Base-by-base conservation (phyloP, 2,888 invertebrate species). In the Epinotia brunnichana region DNA sequence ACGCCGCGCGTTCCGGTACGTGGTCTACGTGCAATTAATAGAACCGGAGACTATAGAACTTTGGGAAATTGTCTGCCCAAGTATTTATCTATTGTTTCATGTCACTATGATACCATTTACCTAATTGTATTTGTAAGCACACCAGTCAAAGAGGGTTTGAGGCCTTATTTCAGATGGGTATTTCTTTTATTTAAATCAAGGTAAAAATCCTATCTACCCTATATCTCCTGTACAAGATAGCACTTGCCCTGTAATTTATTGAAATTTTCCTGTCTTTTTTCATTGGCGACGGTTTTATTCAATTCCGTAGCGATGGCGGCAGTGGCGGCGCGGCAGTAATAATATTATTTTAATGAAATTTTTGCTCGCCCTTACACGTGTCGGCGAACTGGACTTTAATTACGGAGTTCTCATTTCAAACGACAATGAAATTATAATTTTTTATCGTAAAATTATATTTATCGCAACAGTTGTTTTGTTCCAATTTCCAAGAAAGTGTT, bases 341-440 rank as follows among this genome's bases (percentile, higher is more conserved):
- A 61, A 67, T 44, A 66, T 71, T 51, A 71, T 71, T 59, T 53
- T 71, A 57, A 64, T 60, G 62, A 66, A 66, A 64, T 66, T 71
- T 66, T 64, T 66, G 39, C 64, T 64, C 51, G 48, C n/a, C 63
- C 35, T 48, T 70, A 64, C 70, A 60, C 66, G 60, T 66, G 57
- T 60, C 66, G 29, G 35, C 13, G 29, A 15, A 54, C 35, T 17
- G 57, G 19, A 44, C 39, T 41, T 67, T 67, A 57, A 57, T 39
- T 64, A 64, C 39, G 53, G 21, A 53, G 17, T 24, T 63, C 51
- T 51, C 62, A 29, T 63, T 63, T 63, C 53, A 11, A 41, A 29
- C 29, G 19, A 39, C 15, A 54, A 41, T 54, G 15, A 54, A 15
- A 56, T 24, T 24, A 56, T 56, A 17, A 0, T 13, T 41, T 41